Conservation (phyloP, 2,113 vertebrate species). For the Apeltes quadracus region DNA sequence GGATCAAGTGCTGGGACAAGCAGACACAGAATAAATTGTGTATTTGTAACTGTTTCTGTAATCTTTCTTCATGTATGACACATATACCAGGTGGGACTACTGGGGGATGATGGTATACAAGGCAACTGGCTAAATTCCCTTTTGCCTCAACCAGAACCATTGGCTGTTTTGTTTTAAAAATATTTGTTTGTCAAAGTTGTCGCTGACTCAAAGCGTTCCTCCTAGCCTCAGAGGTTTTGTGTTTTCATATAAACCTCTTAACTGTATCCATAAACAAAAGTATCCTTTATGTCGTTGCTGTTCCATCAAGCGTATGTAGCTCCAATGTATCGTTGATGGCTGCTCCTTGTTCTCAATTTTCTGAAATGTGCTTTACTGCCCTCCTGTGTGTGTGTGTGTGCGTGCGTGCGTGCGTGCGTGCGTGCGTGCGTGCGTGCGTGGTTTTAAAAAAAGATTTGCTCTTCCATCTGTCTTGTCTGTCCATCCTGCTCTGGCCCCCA, state of each 20-base stretch:
- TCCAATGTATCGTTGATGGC: conserved; percentile 45
- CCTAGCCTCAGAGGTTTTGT: not conserved
- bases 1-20: not conserved
- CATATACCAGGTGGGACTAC: not conserved
- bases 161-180: not conserved
- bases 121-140: not conserved
- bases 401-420: conserved; percentile 8
- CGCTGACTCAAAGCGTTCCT: not conserved
- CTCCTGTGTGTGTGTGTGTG: not conserved
- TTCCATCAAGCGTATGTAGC: conserved; percentile 26
- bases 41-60: not conserved
- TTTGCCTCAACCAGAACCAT: not conserved
- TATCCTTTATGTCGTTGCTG: conserved; percentile 3
- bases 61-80: no score
- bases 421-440: not conserved
- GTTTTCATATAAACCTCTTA: not conserved
- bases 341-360: conserved; percentile 52
- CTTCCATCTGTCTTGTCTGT: conserved; percentile 32
- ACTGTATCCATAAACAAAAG: not conserved
- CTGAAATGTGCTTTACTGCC: conserved; percentile 35
- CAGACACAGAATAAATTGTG: not conserved
- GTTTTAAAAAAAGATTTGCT: no score
- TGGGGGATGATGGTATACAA: not conserved
- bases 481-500: conserved; percentile 61
- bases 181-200: not conserved